A percentile compares a stretch with the other conserved stretches of the same genome.
phyloP scores from a whole-genome alignment of 92 coral and sea anemone genomes.

The Epizoanthus stellaris region DNA sequence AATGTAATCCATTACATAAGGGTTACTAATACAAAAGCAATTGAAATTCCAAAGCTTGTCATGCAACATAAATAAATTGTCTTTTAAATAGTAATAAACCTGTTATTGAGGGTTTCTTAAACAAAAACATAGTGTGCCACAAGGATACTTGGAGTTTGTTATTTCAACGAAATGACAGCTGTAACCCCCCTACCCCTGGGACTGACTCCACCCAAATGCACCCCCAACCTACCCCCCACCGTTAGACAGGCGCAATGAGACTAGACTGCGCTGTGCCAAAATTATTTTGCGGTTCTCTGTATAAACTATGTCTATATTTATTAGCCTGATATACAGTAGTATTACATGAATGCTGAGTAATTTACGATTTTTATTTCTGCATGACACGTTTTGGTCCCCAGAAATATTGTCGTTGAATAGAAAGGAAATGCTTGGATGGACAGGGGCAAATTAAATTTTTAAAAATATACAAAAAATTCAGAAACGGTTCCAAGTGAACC shows the following conservation, averaged over 20 bases:
- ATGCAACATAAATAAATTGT: too few species aligned
- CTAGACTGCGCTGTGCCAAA: neutral
- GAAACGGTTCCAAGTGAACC: constrained; percentile 9
- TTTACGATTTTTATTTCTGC: neutral
- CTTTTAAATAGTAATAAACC: too few species aligned
- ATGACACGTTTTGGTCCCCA: neutral
- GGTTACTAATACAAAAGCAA: neutral
- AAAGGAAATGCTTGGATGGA: constrained; percentile 19
- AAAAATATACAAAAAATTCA: constrained; percentile 23
- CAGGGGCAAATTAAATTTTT: neutral
- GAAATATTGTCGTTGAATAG: neutral
- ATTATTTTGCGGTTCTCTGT: neutral
- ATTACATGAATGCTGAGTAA: neutral
- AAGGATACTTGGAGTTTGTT: neutral
- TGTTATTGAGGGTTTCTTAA: too few species aligned
- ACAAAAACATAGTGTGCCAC: neutral
- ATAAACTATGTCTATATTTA: neutral
- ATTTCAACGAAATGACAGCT: neutral
- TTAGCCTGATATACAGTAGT: too few species aligned
- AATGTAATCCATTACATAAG: neutral
- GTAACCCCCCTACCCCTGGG: constrained; percentile 22
- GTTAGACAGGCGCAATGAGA: neutral
- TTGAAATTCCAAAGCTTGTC: constrained; percentile 5
- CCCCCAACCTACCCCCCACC: constrained; percentile 17
- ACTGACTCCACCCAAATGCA: constrained; percentile 33